phyloP scores from a whole-genome alignment of 1,140 invertebrate genomes.

The Leptinotarsa defecta region DNA sequence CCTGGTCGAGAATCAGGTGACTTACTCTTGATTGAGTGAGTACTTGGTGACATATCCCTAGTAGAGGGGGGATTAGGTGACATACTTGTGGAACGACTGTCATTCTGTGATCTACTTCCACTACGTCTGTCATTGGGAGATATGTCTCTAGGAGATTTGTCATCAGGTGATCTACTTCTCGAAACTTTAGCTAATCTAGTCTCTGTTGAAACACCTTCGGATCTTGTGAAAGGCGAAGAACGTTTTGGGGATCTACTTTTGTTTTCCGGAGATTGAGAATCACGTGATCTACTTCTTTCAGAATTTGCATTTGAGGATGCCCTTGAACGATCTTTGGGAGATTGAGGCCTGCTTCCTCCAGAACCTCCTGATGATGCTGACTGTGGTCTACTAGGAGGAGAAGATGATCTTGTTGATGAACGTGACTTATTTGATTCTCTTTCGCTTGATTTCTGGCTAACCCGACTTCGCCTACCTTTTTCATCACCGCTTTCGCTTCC shows the following conservation, averaged over 20 bases:
- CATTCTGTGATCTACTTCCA: neutral
- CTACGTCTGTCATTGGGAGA: neutral
- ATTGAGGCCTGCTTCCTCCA: constrained; percentile 7
- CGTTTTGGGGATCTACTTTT: neutral
- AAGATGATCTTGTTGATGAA: constrained; percentile 31
- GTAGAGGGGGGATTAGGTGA: neutral
- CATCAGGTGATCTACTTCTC: constrained; percentile 1
- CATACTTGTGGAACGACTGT: neutral
- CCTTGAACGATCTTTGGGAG: constrained; percentile 12
- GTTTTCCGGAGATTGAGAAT: neutral
- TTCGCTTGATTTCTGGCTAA: constrained; percentile 26
- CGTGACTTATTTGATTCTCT: constrained; percentile 25
- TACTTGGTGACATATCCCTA: neutral
- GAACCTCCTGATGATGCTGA: constrained; percentile 36
- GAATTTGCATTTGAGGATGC: constrained; percentile 6
- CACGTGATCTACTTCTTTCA: neutral
- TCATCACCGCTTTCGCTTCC: constrained; percentile 48
- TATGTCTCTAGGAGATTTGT: neutral
- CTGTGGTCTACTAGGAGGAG: constrained; percentile 42
- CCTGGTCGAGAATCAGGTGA: constrained; percentile 19
- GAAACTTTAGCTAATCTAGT: neutral
- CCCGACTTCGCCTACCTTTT: constrained; percentile 23
- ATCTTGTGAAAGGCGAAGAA: neutral
- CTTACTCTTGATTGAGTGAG: neutral
- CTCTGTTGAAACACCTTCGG: neutral